These are phyloP conservation scores for Cryptomyrus ogoouensis DNA, from an alignment of 2,113 vertebrate genomes.

Conservation along the genomic window DNA sequence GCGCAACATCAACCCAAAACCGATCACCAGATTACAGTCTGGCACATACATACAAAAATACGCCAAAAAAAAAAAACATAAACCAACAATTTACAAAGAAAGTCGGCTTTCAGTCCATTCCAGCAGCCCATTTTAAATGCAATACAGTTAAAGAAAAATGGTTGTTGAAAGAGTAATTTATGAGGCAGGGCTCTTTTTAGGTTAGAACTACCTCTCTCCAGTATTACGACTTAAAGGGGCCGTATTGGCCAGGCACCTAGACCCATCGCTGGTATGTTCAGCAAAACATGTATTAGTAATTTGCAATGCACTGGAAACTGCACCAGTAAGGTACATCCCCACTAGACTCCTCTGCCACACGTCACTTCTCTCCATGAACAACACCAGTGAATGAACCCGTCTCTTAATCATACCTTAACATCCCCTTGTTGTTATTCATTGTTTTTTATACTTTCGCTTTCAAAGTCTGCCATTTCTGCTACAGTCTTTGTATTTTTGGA, in stretches of 20 bases:
- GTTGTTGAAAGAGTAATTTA: not conserved
- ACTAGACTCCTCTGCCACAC: not conserved
- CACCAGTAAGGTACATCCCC: not conserved
- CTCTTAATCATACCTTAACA: not conserved
- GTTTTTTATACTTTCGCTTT: not conserved
- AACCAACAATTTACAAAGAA: not conserved
- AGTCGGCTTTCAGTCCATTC: not conserved
- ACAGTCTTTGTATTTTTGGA: not conserved
- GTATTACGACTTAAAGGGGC: not conserved
- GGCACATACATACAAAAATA: not conserved
- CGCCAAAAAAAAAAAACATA: not conserved
- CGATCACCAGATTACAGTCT: not conserved
- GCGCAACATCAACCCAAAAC: not conserved
- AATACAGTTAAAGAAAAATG: not conserved
- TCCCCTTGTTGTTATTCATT: not conserved
- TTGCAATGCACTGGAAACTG: not conserved
- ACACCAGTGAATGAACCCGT: not conserved
- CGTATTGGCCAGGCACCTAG: not conserved
- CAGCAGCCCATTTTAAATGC: not conserved
- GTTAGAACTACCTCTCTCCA: not conserved
- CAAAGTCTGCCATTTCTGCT: conserved; percentile 20
- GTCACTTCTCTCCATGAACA: not conserved
- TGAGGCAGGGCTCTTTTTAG: not conserved
- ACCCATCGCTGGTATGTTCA: not conserved
- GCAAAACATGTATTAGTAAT: conserved; percentile 9